These are phyloP conservation scores for Brachymystax lenok DNA, from an alignment of 2,797 vertebrate species.

Conservation along the genomic window DNA sequence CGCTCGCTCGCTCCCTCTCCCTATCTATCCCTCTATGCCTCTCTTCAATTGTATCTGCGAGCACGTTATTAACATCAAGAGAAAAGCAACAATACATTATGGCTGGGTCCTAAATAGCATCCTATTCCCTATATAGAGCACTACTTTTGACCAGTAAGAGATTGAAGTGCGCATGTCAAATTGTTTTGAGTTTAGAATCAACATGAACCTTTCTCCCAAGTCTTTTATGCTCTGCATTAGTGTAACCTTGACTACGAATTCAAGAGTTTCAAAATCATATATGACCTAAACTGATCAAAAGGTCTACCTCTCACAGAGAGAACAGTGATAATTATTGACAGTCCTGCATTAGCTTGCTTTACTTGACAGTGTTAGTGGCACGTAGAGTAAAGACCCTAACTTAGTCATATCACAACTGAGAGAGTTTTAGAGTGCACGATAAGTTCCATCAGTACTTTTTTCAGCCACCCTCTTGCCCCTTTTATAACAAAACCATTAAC, in stretches of 20 bases:
- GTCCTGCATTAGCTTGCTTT: not conserved
- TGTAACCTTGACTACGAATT: not conserved
- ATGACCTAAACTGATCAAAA: not conserved
- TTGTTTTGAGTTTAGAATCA: not conserved
- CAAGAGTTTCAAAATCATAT: not conserved
- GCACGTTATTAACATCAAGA: not conserved
- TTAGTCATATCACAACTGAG: slow-evolving; percentile 5
- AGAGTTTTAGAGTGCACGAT: not conserved
- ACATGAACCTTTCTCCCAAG: not conserved
- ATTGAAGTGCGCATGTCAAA: not conserved
- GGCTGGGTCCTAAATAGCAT: not conserved
- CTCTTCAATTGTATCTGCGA: not conserved
- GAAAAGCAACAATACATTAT: not conserved
- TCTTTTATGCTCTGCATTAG: not conserved
- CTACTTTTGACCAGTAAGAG: not conserved
- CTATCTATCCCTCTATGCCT: not conserved
- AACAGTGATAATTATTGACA: not conserved
- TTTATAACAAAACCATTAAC: slow-evolving; percentile 27
- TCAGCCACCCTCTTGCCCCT: slow-evolving; percentile 4
- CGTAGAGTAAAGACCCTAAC: slow-evolving; percentile 7
- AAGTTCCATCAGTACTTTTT: slow-evolving; percentile 1
- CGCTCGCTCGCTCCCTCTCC: not conserved
- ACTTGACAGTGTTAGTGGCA: not conserved
- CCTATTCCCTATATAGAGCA: not conserved
- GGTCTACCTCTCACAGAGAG: not conserved